phyloP scores from a whole-genome alignment of 2,888 invertebrate species.

The Idaea straminata region DNA sequence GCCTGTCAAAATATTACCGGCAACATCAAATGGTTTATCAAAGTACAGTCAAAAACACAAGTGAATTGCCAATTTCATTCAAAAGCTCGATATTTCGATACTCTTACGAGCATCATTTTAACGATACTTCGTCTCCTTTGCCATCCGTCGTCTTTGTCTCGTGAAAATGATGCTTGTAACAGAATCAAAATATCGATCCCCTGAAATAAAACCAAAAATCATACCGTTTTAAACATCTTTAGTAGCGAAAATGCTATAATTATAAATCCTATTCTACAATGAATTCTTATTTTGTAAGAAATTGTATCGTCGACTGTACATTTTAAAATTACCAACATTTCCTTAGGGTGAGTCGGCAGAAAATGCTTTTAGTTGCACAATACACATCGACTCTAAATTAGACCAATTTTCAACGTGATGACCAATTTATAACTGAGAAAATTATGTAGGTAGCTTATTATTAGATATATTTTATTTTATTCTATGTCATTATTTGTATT shows the following conservation, averaged over 20 bases:
- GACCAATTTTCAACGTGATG: constrained; percentile 41
- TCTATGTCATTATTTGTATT: neutral
- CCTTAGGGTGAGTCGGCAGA: constrained; percentile 49
- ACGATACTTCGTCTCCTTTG: too few relatives aligned
- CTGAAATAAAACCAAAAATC: too few relatives aligned
- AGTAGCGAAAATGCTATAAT: too few relatives aligned
- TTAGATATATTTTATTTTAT: neutral
- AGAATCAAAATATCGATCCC: too few relatives aligned
- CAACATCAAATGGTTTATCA: constrained; percentile 48
- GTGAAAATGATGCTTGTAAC: too few relatives aligned
- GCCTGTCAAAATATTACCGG: constrained; percentile 68
- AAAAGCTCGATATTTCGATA: too few relatives aligned
- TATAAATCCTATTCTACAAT: neutral
- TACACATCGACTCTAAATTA: constrained; percentile 45
- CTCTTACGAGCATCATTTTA: too few relatives aligned
- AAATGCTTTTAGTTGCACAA: constrained; percentile 50
- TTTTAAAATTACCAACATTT: constrained; percentile 50
- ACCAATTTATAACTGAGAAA: constrained; percentile 29
- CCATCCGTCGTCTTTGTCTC: too few relatives aligned
- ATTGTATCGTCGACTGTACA: constrained; percentile 33
- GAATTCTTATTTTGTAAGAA: constrained; percentile 1
- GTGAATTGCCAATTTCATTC: neutral
- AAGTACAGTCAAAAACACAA: constrained; percentile 32
- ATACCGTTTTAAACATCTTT: too few relatives aligned
- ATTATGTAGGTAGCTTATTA: constrained; percentile 1